Conservation (phyloP, 2,888 invertebrate genomes). For the Tipula lateralis region DNA sequence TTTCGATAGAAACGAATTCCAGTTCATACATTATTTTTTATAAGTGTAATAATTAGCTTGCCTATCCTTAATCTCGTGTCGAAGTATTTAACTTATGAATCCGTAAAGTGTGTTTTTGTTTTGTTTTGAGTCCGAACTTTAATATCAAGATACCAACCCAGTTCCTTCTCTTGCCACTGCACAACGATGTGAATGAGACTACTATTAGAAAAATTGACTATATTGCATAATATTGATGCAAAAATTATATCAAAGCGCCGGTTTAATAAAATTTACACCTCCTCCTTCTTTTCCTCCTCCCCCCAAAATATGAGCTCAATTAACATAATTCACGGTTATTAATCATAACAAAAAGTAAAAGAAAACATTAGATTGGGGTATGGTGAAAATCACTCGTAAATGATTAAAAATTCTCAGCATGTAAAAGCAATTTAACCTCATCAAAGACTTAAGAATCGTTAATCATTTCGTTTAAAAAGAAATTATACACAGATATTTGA, state of each 20-base stretch:
- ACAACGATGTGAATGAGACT: too few species aligned
- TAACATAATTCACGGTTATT: conserved; percentile 3
- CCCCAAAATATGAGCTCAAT: background rate
- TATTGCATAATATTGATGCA: background rate
- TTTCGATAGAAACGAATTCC: too few species aligned
- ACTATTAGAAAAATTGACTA: too few species aligned
- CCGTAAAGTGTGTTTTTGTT: too few species aligned
- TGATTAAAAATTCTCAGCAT: conserved; percentile 24
- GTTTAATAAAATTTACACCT: background rate
- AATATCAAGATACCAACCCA: too few species aligned
- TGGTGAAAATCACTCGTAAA: conserved; percentile 19
- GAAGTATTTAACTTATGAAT: too few species aligned
- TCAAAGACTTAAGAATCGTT: conserved; percentile 11
- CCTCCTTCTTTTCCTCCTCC: background rate
- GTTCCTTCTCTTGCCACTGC: too few species aligned
- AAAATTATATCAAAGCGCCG: background rate
- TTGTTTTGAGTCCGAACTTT: too few species aligned
- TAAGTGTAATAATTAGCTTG: too few species aligned
- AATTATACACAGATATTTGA: background rate
- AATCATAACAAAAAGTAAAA: background rate
- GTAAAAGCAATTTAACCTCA: conserved; percentile 24
- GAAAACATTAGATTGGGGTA: background rate
- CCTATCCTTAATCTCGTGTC: too few species aligned
- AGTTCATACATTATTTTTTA: too few species aligned
- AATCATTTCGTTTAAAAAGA: conserved; percentile 24